phyloP scores from a whole-genome alignment of 2,888 invertebrate species.

The Drosophila anomalata region DNA sequence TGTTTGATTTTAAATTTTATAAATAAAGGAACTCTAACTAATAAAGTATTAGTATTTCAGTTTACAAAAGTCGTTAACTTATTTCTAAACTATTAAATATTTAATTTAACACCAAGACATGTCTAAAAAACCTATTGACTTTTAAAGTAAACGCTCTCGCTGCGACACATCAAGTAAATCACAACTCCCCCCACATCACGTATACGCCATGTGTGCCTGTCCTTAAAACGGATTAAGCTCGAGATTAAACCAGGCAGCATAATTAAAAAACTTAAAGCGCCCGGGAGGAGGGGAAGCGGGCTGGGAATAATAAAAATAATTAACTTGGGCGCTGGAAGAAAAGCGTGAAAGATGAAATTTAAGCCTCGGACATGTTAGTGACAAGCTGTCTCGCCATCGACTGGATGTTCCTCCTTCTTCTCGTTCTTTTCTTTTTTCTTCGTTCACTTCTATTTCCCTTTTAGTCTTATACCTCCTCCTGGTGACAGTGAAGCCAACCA shows the following conservation, averaged over 20 bases:
- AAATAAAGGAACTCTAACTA: background rate
- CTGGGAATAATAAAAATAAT: slow-evolving; percentile 11
- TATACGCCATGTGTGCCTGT: slow-evolving; percentile 28
- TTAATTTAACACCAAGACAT: no score
- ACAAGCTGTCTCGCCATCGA: slow-evolving; percentile 48
- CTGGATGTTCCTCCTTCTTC: slow-evolving; percentile 7
- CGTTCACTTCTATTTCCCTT: background rate
- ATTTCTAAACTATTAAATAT: background rate
- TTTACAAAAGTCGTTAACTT: background rate
- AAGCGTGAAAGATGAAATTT: slow-evolving; percentile 40
- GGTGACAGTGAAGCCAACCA: slow-evolving; percentile 30
- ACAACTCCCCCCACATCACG: slow-evolving; percentile 6
- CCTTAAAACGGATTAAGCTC: slow-evolving; percentile 26
- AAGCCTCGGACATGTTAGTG: slow-evolving; percentile 37
- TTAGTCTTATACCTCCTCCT: background rate
- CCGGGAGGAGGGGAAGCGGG: background rate
- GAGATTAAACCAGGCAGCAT: slow-evolving; percentile 23
- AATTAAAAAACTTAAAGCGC: slow-evolving; percentile 38
- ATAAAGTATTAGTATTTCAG: no score
- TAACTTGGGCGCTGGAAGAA: slow-evolving; percentile 23
- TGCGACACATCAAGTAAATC: slow-evolving; percentile 5
- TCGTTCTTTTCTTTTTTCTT: background rate
- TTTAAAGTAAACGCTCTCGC: background rate
- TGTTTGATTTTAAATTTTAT: background rate
- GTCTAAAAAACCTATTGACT: background rate